These are phyloP conservation scores for Acronicta aceris DNA, from an alignment of 2,888 invertebrate species.

Conservation along the genomic window DNA sequence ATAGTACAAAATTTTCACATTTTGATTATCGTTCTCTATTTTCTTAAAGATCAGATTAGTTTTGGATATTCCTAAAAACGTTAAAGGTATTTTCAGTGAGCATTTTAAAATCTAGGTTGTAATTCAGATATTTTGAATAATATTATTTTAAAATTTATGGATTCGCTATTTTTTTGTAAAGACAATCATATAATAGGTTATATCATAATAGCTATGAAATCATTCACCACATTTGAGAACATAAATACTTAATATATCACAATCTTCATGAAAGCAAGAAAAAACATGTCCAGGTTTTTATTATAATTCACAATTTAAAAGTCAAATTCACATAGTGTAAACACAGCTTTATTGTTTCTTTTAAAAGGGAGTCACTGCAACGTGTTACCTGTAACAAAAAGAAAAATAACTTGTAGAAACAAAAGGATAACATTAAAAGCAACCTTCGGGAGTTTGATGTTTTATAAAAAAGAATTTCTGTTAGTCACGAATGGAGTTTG, in stretches of 20 bases:
- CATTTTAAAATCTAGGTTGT: too few species aligned
- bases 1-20: conserved; percentile 17
- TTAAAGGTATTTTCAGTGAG: too few species aligned
- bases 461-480: conserved; percentile 16
- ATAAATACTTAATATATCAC: conserved; percentile 13
- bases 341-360: conserved; percentile 11
- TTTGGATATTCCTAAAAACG: background rate
- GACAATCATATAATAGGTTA: too few species aligned
- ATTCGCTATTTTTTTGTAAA: too few species aligned
- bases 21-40: conserved; percentile 19
- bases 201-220: conserved; percentile 13
- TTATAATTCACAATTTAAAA: conserved; percentile 12
- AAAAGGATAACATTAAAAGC: background rate
- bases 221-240: conserved; percentile 4
- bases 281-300: background rate
- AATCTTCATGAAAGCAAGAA: conserved; percentile 1
- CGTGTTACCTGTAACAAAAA: conserved; percentile 47
- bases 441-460: background rate
- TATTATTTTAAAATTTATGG: too few species aligned
- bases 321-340: conserved; percentile 10
- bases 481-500: conserved; percentile 5
- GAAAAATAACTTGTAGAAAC: conserved; percentile 14
- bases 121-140: too few species aligned
- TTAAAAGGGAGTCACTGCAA: conserved; percentile 26
- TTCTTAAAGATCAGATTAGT: background rate